Conservation (phyloP, 1,140 invertebrate species). For the Marisa cornuarietis region DNA sequence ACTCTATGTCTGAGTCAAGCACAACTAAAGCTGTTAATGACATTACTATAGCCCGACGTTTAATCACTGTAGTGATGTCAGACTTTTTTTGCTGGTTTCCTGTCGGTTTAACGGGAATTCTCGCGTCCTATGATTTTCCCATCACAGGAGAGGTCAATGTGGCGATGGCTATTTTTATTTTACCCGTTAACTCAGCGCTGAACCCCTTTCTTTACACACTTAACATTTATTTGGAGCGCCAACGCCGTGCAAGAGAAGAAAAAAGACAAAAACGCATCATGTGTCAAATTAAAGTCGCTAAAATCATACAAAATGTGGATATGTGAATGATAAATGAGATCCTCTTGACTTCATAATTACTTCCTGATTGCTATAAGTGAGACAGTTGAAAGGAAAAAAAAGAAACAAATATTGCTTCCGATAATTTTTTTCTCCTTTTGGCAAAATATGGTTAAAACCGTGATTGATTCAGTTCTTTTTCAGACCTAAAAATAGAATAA, state of each 20-base stretch:
- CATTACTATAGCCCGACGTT: conserved; percentile 28
- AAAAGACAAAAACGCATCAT: background rate
- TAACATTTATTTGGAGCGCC: conserved; percentile 3
- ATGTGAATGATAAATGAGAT: too few species aligned
- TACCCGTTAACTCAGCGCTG: conserved; percentile 40
- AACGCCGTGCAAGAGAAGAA: background rate
- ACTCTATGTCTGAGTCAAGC: background rate
- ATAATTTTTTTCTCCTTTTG: too few species aligned
- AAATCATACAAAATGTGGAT: too few species aligned
- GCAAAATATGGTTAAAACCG: too few species aligned
- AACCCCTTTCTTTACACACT: conserved; percentile 46
- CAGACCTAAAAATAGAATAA: too few species aligned
- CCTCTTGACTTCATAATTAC: too few species aligned
- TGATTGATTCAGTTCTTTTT: too few species aligned
- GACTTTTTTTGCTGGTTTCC: conserved; percentile 32
- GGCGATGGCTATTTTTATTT: conserved; percentile 37
- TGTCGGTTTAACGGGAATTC: conserved; percentile 21
- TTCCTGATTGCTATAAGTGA: too few species aligned
- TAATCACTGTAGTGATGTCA: conserved; percentile 31
- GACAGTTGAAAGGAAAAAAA: too few species aligned
- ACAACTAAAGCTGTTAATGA: conserved; percentile 20
- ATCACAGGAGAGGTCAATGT: conserved; percentile 40
- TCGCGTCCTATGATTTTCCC: conserved; percentile 24
- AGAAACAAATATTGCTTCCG: too few species aligned
- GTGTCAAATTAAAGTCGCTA: too few species aligned